Conservation (phyloP, 2,888 invertebrate genomes). For the Catotricha subobsoleta region DNA sequence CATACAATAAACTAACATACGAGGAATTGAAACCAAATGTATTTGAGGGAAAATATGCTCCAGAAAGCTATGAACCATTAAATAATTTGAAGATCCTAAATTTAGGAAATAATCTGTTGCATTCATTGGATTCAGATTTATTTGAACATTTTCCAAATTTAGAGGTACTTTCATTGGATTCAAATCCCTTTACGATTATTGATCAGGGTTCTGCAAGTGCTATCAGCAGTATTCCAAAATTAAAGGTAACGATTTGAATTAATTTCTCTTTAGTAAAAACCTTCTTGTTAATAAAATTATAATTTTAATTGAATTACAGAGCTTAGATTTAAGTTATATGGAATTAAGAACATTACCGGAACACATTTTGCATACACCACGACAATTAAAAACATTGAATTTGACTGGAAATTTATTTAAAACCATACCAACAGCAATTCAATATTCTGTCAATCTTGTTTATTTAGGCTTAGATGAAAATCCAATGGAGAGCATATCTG, state of each 20-base stretch:
- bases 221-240: constrained; percentile 39
- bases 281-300: constrained; percentile 1
- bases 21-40: constrained; percentile 41
- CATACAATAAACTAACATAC: constrained; percentile 44
- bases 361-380: constrained; percentile 47
- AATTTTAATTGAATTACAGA: constrained; percentile 26
- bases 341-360: constrained; percentile 41
- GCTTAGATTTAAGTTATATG: constrained; percentile 50
- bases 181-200: constrained; percentile 54
- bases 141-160: constrained; percentile 58
- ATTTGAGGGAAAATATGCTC: constrained; percentile 38
- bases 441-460: constrained; percentile 38
- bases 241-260: constrained; percentile 37
- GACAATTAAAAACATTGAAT: constrained; percentile 43
- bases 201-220: constrained; percentile 45
- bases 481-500: constrained; percentile 39
- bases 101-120: constrained; percentile 51
- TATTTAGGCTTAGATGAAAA: constrained; percentile 51
- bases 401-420: constrained; percentile 45
- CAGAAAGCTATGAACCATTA: constrained; percentile 18
- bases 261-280: constrained; percentile 2
- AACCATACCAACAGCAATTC: constrained; percentile 40
- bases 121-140: constrained; percentile 47
- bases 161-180: constrained; percentile 45
- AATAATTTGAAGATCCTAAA: constrained; percentile 21